phyloP scores from a whole-genome alignment of 2,888 invertebrate genomes.

The Spilosoma lubricipeda region DNA sequence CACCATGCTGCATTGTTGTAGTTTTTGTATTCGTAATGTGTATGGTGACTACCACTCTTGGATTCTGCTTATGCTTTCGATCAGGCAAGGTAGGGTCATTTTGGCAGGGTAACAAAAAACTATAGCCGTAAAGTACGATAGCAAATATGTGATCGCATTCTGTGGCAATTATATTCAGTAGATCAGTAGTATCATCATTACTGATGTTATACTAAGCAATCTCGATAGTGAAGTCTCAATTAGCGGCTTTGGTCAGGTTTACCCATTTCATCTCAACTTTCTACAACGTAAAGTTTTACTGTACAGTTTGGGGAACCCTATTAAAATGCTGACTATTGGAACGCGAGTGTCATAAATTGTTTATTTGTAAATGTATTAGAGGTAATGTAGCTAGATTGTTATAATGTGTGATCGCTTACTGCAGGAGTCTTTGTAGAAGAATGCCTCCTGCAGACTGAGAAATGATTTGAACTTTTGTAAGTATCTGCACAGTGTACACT shows the following conservation, averaged over 20 bases:
- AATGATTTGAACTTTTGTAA: not conserved
- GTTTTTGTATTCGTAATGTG: no score
- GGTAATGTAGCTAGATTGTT: not conserved
- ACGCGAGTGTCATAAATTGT: constrained; percentile 15
- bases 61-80: no score
- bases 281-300: not conserved
- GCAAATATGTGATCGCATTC: not conserved
- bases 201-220: not conserved
- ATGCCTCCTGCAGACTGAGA: no score
- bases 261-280: not conserved
- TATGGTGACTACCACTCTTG: no score
- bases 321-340: constrained; percentile 19
- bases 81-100: no score
- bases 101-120: no score
- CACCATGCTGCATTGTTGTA: no score
- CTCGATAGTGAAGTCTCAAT: not conserved
- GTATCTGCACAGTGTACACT: not conserved
- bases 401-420: not conserved
- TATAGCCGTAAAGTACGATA: no score
- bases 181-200: not conserved
- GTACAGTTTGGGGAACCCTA: constrained; percentile 6
- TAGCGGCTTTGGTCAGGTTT: not conserved
- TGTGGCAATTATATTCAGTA: not conserved
- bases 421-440: not conserved
- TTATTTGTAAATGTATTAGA: constrained; percentile 13